These are phyloP conservation scores for Stictocephala bisonia DNA, from an alignment of 2,888 invertebrate genomes.

Conservation along the genomic window DNA sequence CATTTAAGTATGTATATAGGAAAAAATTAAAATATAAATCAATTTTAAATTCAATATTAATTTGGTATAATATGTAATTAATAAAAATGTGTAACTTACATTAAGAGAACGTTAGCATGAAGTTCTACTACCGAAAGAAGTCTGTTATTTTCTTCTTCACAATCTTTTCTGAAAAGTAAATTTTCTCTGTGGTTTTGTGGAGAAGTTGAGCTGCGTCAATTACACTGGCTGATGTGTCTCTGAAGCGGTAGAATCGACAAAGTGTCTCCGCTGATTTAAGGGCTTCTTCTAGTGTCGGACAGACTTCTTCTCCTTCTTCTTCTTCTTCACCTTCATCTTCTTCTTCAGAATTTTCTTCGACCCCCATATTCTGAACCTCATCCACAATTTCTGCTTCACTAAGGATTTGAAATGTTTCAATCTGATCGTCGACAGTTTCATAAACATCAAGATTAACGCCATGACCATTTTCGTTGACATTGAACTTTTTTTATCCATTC, in stretches of 20 bases:
- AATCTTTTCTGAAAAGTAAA: conserved; percentile 7
- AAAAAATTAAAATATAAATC: no score
- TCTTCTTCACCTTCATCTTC: conserved; percentile 8
- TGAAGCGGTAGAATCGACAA: conserved; percentile 7
- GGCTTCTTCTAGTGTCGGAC: conserved; percentile 4
- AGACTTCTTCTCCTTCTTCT: conserved; percentile 5
- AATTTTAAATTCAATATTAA: no score
- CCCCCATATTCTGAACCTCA: conserved; percentile 16
- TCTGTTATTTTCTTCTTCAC: conserved; percentile 19
- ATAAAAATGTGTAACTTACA: background rate
- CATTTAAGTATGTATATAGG: no score
- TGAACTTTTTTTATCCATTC: conserved; percentile 20
- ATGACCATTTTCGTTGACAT: background rate
- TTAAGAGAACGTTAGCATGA: background rate
- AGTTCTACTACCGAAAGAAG: background rate
- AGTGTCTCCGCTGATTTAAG: conserved; percentile 4
- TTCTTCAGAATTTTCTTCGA: conserved; percentile 8
- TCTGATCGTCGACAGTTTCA: conserved; percentile 10
- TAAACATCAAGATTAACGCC: conserved; percentile 8
- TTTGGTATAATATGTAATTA: background rate
- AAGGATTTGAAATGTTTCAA: conserved; percentile 19
- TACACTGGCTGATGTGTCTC: conserved; percentile 1
- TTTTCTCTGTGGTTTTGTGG: conserved; percentile 22
- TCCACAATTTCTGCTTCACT: conserved; percentile 11
- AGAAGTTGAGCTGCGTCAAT: conserved; percentile 7